Base-by-base conservation (phyloP, 2,797 vertebrate species). In the Spinus olivaceus region DNA sequence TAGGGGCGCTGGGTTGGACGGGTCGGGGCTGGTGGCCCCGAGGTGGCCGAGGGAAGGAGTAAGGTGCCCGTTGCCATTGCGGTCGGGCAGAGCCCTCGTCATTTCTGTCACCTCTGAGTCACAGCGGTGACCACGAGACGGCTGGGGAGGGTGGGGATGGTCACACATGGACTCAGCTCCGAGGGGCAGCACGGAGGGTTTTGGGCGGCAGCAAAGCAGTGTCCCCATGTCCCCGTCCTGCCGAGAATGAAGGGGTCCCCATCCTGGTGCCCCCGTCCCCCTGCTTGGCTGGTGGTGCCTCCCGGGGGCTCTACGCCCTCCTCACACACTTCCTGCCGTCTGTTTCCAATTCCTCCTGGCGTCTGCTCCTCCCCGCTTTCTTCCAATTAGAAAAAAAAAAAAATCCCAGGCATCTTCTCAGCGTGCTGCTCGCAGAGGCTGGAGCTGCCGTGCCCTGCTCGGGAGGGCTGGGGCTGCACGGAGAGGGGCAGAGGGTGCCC, bases 291-390 rank as follows among this genome's bases (percentile, higher is more conserved):
- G 70, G 57, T 25, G 88, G 93, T 90, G 90, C 95, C 95, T 94
- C 92, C 81, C 72, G 39, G 74, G 91, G 91, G 84, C 92, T 95
- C 85, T 90, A 22, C 69, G 60, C 71, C 64, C 81, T 94, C 83
- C 84, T 93, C 61, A 1, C 88, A 81, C 93, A 44, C 91, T 95
- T 94, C 94, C 93, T 94, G 95, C 91, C 95, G 93, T 96, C 95
- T 96, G 95, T 92, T 96, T 97, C 94, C 94, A 97, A 94, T 95
- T 96, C 90, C 85, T 95, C 74, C 93, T 83, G 90, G 92, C 92
- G 74, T 82, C 91, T 81, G 92, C 86, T 90, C 86, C 93, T 94
- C 92, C 59, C 91, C 8, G 72, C 92, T 94, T 89, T 86, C 84
- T 92, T 88, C 85, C 94, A 92, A 94, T 93, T 86, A 89, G 51